Evolutionary conservation across 1,140 invertebrate genomes (phyloP), one percentile per base, ranked within the genome.

Genomic region (Campoletis sonorensis): DNA sequence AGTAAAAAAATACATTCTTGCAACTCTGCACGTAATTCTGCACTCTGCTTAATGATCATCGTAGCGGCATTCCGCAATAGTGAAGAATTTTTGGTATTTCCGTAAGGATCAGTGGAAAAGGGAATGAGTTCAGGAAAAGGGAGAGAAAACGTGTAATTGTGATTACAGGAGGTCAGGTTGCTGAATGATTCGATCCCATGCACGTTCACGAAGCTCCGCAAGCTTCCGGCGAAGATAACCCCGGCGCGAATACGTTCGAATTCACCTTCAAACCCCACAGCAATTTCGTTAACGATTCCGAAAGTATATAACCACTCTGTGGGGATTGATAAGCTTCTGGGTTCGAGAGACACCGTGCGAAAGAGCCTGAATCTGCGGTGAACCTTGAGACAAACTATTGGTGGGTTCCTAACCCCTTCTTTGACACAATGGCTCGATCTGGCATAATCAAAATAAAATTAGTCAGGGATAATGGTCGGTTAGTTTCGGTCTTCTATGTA

Each of bases 361-460:
- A 27, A 51, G 45, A 4, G 49, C 10, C 23, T 26, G 54, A 33
- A 54, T 51, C 16, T 33, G 27, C 40, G 45, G 58, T n/a, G 33
- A 45, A 23, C 45, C 10, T 23, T 21, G 51, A 33, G 51, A 77
- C 27, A 45, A 67, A 18, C 54, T 61, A 30, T 33, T 33, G 30
- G 81, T 77, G 76, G 81, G 79, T 61, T 81, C 61, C 18, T 73
- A 54, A 79, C 78, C 79, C 71, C 73, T 23, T 30, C 10, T n/a
- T 70, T 10, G 33, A 33, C 30, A 73, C 86, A 82, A 82, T 80
- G 84, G 87, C 84, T 87, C 85, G 83, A 88, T 87, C 85, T 87
- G 82, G 87, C 87, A 85, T 87, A 85, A 87, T 87, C 84, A 83
- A 82, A 87, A 87, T 87, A 87, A 87, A 87, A 85, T 87, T 87